Conservation (phyloP, 2,113 vertebrate genomes). For the Neogale vison region DNA sequence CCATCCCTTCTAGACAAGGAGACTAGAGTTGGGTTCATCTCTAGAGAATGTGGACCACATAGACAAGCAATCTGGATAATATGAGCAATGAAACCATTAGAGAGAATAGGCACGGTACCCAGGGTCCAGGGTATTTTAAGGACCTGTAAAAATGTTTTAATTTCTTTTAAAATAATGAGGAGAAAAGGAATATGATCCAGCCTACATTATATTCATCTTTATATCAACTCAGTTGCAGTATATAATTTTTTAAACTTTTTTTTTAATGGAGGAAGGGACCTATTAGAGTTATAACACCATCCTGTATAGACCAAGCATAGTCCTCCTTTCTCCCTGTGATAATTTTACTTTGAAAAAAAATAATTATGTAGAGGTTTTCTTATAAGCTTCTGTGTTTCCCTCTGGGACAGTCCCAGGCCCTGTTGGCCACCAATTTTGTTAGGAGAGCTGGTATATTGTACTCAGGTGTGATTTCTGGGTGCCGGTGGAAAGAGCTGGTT, state of each 20-base stretch:
- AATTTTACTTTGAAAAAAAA: not conserved
- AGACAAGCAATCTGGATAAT: not conserved
- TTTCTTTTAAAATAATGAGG: not conserved
- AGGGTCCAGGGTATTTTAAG: not conserved
- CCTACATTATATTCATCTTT: not conserved
- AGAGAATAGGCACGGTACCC: not conserved
- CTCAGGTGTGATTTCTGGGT: not conserved
- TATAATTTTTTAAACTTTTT: not conserved
- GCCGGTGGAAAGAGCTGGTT: not conserved
- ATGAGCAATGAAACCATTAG: not conserved
- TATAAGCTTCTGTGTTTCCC: not conserved
- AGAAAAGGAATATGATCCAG: not conserved
- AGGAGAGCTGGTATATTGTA: not conserved
- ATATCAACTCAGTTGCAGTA: not conserved
- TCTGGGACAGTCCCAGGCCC: not conserved
- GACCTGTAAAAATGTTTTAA: not conserved
- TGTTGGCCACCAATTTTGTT: not conserved
- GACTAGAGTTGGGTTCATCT: not conserved
- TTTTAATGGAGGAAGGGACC: not conserved
- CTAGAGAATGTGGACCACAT: not conserved
- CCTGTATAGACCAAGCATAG: not conserved
- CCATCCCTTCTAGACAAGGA: not conserved
- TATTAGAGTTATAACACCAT: not conserved
- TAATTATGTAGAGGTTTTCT: not conserved
- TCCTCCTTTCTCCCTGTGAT: not conserved